Conservation (phyloP, 2,888 invertebrate species). For the Pachliopta kotzebuea region DNA sequence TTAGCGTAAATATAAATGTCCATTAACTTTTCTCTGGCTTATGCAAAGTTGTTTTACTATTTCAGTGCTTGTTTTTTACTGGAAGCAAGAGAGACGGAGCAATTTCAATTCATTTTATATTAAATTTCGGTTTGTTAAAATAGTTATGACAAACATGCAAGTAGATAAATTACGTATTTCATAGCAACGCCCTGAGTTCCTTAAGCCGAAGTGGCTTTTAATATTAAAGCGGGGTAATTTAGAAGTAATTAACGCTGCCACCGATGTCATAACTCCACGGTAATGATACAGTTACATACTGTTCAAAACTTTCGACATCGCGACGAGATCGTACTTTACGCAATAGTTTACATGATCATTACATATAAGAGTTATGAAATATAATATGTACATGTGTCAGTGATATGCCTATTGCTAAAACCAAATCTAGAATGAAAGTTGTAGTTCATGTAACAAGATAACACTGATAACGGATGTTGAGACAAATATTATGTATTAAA, state of each 20-base stretch:
- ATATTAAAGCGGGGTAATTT: constrained; percentile 37
- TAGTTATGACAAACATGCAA: constrained; percentile 22
- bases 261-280: constrained; percentile 30
- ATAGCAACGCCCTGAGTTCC: constrained; percentile 22
- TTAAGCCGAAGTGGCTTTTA: constrained; percentile 36
- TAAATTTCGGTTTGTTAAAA: background rate
- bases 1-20: no score
- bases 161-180: constrained; percentile 7
- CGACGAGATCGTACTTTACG: constrained; percentile 25
- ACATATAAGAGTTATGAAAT: constrained; percentile 15
- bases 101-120: no score
- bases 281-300: constrained; percentile 31
- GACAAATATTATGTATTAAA: no score
- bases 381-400: background rate
- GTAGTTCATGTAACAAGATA: no score
- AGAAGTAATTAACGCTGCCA: constrained; percentile 34
- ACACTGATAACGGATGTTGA: no score
- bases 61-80: no score
- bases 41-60: no score
- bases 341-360: constrained; percentile 21
- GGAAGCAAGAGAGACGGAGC: no score
- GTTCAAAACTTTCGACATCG: constrained; percentile 26
- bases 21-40: no score
- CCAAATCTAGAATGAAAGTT: no score
- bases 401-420: no score